These are phyloP conservation scores for Prunella fulvescens DNA, from an alignment of 2,113 vertebrate genomes.

Conservation along the genomic window DNA sequence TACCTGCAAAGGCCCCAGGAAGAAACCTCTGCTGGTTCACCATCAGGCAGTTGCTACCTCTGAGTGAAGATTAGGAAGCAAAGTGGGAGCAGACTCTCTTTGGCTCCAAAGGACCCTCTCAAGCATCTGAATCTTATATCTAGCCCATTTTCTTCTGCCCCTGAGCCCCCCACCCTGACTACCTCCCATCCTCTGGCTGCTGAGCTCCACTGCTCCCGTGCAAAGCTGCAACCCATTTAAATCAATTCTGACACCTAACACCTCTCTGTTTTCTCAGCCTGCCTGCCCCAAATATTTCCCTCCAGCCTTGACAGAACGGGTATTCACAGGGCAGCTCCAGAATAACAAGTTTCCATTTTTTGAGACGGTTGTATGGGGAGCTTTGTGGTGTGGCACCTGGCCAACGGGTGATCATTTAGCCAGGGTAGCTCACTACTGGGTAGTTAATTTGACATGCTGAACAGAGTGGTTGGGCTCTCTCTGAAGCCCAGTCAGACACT, in stretches of 20 bases:
- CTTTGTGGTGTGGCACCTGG: constrained; percentile 72
- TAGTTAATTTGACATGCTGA: constrained; percentile 66
- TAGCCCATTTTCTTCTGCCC: not conserved
- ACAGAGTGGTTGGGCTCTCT: constrained; percentile 37
- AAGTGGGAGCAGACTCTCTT: not conserved
- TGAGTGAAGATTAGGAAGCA: not conserved
- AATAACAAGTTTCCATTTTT: constrained; percentile 75
- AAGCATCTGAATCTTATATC: not conserved
- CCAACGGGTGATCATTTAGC: constrained; percentile 65
- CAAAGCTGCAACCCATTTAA: constrained; percentile 61
- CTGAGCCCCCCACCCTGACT: not conserved
- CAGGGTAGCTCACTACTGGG: constrained; percentile 32
- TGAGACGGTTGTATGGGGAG: constrained; percentile 52
- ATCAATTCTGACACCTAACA: constrained; percentile 71
- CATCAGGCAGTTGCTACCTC: not conserved
- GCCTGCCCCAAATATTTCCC: constrained; percentile 67
- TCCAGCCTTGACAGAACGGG: constrained; percentile 67
- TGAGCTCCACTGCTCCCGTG: not conserved
- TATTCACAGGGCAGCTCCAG: constrained; percentile 53
- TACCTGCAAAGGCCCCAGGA: rapidly evolving
- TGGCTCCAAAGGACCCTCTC: not conserved
- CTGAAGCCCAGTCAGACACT: constrained; percentile 42
- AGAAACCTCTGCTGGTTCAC: not conserved
- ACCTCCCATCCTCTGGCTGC: not conserved
- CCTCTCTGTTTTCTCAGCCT: constrained; percentile 71